Base-by-base conservation (phyloP, 2,113 vertebrate species). In the Microcebus jonahi region DNA sequence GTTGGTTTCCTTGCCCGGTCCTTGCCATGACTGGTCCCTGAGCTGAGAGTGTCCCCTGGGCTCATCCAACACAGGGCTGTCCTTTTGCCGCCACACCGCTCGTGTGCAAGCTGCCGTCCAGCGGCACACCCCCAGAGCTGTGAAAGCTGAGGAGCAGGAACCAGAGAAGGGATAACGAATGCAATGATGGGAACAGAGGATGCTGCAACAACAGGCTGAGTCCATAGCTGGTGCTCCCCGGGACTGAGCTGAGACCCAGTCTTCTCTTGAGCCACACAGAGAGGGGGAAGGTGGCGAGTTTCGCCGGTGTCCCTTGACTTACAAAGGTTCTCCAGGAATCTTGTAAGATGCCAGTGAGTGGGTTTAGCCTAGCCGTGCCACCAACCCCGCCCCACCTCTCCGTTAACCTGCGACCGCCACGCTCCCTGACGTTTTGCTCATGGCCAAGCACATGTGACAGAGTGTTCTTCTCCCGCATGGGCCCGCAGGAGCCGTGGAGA, bases 341-440 rank as follows among this genome's bases (percentile, higher is more conserved):
- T 42, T 59, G 27, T 12, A 27, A 65, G 27, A n/a, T 1, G 4
- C 27, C 39, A 31, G 27, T 5, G 25, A 20, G 36, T 36, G n/a
- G 42, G 20, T 7, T 34, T n/a, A 61, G 20, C 65, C 25, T 25
- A 15, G 3, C 12, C 27, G 27, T 57, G 9, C 7, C 29, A 0
- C 13, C 63, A 20, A 20, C n/a, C 45, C 21, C 0, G 3, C 2
- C 50, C 20, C 61, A 31, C n/a, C 57, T 11, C n/a, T 34, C 14
- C 25, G 5, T 39, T 55, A 8, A 25, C 15, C 45, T 34, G 3
- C 1, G 9, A 34, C 57, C 9, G 1, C 61, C 23, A 31, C 1
- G 2, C 42, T 53, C 45, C 4, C 9, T 2, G 20, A 12, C 29
- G 0, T 2, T 0, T 42, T 36, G 12, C 8, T 13, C 42, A 1